phyloP scores from a whole-genome alignment of 2,113 vertebrate genomes.

The Falco punctatus region DNA sequence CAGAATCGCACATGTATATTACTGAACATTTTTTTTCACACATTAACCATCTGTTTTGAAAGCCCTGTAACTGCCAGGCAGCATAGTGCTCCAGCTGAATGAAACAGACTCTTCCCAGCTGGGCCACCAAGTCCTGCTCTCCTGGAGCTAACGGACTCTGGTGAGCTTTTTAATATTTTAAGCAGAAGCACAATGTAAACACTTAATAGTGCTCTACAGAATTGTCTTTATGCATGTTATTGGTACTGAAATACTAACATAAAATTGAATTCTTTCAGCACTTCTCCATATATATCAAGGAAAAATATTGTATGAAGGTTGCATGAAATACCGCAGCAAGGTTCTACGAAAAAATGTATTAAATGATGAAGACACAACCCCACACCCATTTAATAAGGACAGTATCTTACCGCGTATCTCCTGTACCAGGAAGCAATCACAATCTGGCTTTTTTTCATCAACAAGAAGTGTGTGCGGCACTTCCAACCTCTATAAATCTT shows the following conservation, averaged over 20 bases:
- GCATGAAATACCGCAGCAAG: neutral
- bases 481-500: constrained; percentile 98
- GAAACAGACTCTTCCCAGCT: neutral
- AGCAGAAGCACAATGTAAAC: neutral
- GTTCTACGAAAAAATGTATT: neutral
- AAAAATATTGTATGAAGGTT: neutral
- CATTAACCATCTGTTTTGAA: neutral
- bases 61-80: neutral
- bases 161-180: neutral
- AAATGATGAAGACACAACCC: neutral
- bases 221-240: neutral
- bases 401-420: constrained; percentile 84
- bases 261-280: neutral
- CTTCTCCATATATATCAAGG: neutral
- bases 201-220: neutral
- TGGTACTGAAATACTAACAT: neutral
- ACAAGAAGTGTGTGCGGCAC: constrained; percentile 86
- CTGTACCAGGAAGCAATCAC: constrained; percentile 92
- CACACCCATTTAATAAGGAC: neutral
- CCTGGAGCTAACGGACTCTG: neutral
- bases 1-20: neutral
- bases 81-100: neutral
- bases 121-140: neutral
- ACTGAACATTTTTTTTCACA: neutral
- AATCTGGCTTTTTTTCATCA: constrained; percentile 92